These are phyloP conservation scores for Corbicula japonica DNA, from an alignment of 2,888 invertebrate genomes.

Conservation along the genomic window DNA sequence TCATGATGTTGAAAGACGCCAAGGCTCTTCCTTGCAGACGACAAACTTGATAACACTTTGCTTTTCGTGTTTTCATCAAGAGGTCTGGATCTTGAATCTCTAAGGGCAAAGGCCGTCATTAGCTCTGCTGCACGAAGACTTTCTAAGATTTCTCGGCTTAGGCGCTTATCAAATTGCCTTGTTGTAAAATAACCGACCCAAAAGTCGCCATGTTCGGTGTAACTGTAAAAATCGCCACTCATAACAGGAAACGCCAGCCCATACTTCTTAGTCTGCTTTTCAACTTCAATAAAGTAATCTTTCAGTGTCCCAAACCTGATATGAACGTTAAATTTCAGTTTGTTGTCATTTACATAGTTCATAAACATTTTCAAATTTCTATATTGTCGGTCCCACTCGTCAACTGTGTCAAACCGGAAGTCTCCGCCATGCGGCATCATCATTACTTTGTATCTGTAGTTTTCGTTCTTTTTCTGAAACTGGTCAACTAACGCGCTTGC, in stretches of 20 bases:
- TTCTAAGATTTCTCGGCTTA: constrained; percentile 88
- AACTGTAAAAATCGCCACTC: constrained; percentile 98
- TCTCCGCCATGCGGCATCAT: constrained; percentile 98
- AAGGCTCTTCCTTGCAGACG: constrained; percentile 91
- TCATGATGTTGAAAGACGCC: constrained; percentile 98
- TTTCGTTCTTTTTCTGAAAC: constrained; percentile 94
- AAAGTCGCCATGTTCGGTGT: constrained; percentile 94
- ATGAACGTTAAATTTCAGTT: constrained; percentile 88
- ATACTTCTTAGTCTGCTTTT: constrained; percentile 39
- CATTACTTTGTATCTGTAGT: constrained; percentile 96
- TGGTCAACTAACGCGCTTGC: constrained; percentile 94
- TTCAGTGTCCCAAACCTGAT: constrained; percentile 92
- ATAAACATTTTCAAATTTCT: constrained; percentile 94
- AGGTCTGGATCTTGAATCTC: constrained; percentile 17
- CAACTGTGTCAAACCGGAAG: constrained; percentile 94
- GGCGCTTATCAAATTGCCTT: constrained; percentile 89
- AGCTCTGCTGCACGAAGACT: constrained; percentile 78
- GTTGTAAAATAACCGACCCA: constrained; percentile 99
- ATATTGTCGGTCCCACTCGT: constrained; percentile 97
- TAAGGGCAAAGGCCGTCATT: constrained; percentile 62
- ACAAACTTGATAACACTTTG: neutral
- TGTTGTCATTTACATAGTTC: constrained; percentile 92
- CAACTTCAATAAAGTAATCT: constrained; percentile 91
- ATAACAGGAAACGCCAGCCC: constrained; percentile 89
- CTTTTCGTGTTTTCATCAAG: neutral